Base-by-base conservation (phyloP, 1,140 invertebrate genomes). In the Helicoverpa zea region DNA sequence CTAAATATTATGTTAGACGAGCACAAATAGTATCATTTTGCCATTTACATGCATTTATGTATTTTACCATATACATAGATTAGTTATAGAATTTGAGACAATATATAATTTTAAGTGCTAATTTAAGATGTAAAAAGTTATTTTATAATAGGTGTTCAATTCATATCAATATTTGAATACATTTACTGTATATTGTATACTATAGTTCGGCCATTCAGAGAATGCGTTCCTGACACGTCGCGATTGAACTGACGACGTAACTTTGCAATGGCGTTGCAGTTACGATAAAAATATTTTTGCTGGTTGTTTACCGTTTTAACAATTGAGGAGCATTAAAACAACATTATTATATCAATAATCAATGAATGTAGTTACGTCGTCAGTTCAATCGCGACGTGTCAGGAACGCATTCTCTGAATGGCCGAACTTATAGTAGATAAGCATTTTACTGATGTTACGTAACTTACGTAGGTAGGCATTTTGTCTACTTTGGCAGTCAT, bases 51-150 rank as follows among this genome's bases (percentile, higher is more conserved):
- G 54, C 76, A 79, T 63, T 73, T 74, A 73, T 58, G 73, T 14
- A 29, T 59, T 14, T 2, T 79, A 79, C 35, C 35, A 43, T 43
- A 43, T 43, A 61, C 63, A 52, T 58, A 72, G 29, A 70, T 72
- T 79, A 78, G 75, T 54, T 77, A 83, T 83, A 88, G 84, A 86
- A 81, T 88, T 84, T 83, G 85, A 83, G 91, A 93, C 91, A 93
- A 93, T 93, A 93, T 90, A 85, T 89, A 88, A 86, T 54, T 61
- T 77, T 87, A 87, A 84, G 84, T 66, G 29, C 10, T 47, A 79
- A 23, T 56, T n/a, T 68, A 68, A 68, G 76, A 79, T 79, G 76
- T 79, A 79, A 79, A 64, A 52, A 54, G 30, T 51, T 82, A 79
- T 14, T 64, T 75, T 58, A 14, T 77, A 66, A 64, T 77, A 77